Conservation (phyloP, 2,113 vertebrate genomes). For the Cololabis saira region DNA sequence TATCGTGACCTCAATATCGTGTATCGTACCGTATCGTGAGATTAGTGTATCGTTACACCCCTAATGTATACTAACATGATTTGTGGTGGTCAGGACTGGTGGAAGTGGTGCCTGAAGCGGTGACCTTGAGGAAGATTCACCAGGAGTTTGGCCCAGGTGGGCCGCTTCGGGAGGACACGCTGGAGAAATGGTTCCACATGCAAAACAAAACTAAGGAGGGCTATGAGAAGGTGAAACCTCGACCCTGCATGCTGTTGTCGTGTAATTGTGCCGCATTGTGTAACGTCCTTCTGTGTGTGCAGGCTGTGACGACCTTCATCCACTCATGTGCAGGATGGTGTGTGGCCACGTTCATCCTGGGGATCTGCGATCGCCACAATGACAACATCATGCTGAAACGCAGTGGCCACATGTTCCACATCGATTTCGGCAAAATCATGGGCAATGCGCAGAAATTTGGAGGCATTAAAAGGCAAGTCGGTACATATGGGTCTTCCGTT, state of each 20-base stretch:
- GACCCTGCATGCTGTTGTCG: background rate
- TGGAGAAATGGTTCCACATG: constrained; percentile 95
- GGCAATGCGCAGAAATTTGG: constrained; percentile 95
- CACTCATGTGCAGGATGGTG: constrained; percentile 96
- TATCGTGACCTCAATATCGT: no score
- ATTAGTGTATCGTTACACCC: no score
- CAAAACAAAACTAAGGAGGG: constrained; percentile 90
- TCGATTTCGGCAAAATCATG: constrained; percentile 95
- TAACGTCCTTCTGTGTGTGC: constrained; percentile 7
- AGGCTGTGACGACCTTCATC: constrained; percentile 97
- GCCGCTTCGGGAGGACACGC: constrained; percentile 89
- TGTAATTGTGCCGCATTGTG: background rate
- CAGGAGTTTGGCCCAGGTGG: constrained; percentile 91
- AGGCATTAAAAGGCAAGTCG: constrained; percentile 88
- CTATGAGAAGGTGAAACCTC: constrained; percentile 87
- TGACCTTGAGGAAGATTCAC: constrained; percentile 93
- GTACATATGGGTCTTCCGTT: background rate
- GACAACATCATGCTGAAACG: constrained; percentile 98
- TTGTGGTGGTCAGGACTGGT: constrained; percentile 86
- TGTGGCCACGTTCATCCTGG: constrained; percentile 93
- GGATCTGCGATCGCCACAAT: constrained; percentile 96
- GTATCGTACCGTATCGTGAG: no score
- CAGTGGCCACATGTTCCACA: constrained; percentile 97
- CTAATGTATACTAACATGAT: background rate
- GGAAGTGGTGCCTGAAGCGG: constrained; percentile 92